Evolutionary conservation across 2,888 invertebrate genomes (phyloP), one percentile per base, ranked within the genome.

Genomic region (Diachrysia chrysitis): DNA sequence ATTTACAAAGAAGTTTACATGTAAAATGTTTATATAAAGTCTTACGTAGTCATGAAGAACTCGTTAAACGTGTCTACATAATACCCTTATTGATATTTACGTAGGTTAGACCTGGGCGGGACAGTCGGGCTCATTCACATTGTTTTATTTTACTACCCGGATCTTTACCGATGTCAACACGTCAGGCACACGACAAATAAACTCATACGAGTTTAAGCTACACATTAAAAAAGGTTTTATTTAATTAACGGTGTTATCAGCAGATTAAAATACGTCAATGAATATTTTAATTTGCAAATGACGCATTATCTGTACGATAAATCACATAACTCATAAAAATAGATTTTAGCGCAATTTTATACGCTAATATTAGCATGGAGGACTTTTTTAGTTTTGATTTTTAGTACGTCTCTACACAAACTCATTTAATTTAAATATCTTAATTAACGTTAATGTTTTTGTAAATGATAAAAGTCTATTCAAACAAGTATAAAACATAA

Each of bases 91-190:
- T 71, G 54, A 69, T 69, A 73, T 76, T 66, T 71, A 72, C 74
- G 72, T 72, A 81, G 76, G 80, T 42, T 67, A 63, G 25, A 46
- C 61, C 81, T 81, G 81, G 70, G 32, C 21, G 58, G 16, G 82
- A 82, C 80, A 80, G 73, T 70, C 42, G 51, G 46, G 54, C 57
- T 12, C 56, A 61, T 69, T 57, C 64, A 61, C 35, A 63, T 77
- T 81, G 74, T 79, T 83, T 83, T 83, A 79, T 83, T 78, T 68
- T 42, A 46, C 35, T 61, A 48, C 59, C 54, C 58, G 48, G 51
- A 70, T 66, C 74, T 81, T 76, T 37, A 80, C 69, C 68, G 72
- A 58, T 76, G 73, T 83, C 76, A 83, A 82, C 71, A 61, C 71
- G 83, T 82, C 84, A 83, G 69, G 63, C 17, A 73, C 83, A 83